A percentile compares a stretch with the other conserved stretches of the same genome.
These are phyloP conservation scores for Lochmaea crataegi DNA, from an alignment of 2,888 invertebrate genomes.

Conservation along the genomic window DNA sequence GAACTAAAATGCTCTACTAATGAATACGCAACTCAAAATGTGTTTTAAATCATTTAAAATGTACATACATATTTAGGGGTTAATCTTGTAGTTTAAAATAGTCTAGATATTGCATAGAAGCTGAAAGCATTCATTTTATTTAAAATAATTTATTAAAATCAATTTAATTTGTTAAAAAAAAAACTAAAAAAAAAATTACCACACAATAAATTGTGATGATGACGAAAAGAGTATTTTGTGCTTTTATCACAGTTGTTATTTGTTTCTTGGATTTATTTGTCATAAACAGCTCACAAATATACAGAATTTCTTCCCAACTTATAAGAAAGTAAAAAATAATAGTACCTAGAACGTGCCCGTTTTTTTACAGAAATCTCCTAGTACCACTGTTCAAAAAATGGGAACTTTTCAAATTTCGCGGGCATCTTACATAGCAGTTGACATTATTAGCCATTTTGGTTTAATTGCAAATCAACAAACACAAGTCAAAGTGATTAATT, in stretches of 20 bases:
- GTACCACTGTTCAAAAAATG: too few relatives aligned
- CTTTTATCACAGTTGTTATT: conserved; percentile 60
- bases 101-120: not conserved
- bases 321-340: conserved; percentile 29
- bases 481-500: too few relatives aligned
- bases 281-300: conserved; percentile 48
- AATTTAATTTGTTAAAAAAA: conserved; percentile 18
- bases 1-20: too few relatives aligned
- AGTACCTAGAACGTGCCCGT: not conserved
- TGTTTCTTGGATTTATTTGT: conserved; percentile 50
- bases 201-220: conserved; percentile 42
- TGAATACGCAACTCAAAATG: not conserved
- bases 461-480: too few relatives aligned
- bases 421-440: too few relatives aligned
- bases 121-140: conserved; percentile 6
- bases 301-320: conserved; percentile 35
- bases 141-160: conserved; percentile 22
- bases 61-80: not conserved
- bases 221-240: conserved; percentile 57
- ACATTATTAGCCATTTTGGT: too few relatives aligned
- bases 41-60: not conserved
- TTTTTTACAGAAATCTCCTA: not conserved
- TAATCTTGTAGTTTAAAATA: not conserved
- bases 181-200: conserved; percentile 43
- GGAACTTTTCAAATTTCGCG: too few relatives aligned